These are phyloP conservation scores for Trachops cirrhosus DNA, from an alignment of 2,797 vertebrate species.

Conservation along the genomic window DNA sequence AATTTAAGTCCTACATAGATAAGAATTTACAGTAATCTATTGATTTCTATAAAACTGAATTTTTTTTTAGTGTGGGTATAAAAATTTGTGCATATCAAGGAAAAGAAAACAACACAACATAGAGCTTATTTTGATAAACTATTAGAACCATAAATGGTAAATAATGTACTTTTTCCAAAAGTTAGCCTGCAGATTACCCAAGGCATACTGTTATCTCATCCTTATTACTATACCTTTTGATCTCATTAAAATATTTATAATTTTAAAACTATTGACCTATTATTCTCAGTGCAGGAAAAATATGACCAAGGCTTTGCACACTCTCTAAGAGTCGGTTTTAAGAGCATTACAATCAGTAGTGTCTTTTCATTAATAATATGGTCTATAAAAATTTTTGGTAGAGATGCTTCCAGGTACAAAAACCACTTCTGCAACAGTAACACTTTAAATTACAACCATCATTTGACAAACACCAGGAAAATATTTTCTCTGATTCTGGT, in stretches of 20 bases:
- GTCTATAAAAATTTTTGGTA: background rate
- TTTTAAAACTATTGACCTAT: background rate
- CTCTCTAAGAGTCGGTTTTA: background rate
- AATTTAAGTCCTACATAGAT: background rate
- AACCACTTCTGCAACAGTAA: background rate
- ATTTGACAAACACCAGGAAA: background rate
- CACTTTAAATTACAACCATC: background rate
- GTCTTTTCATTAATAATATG: constrained; percentile 14
- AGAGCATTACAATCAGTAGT: background rate
- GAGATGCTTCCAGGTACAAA: background rate
- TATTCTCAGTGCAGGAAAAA: background rate
- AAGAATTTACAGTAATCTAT: constrained; percentile 39
- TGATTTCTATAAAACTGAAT: constrained; percentile 49
- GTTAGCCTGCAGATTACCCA: background rate
- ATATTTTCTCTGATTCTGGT: background rate
- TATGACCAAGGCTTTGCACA: background rate
- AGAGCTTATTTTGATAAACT: background rate
- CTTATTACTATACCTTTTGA: background rate
- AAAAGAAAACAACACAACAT: background rate
- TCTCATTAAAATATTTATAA: constrained; percentile 15
- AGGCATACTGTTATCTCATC: background rate
- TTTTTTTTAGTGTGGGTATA: background rate
- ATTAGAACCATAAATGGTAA: background rate
- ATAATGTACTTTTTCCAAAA: background rate
- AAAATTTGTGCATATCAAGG: constrained; percentile 35